Conservation (phyloP, 2,888 invertebrate genomes). For the Pherbina coryleti region DNA sequence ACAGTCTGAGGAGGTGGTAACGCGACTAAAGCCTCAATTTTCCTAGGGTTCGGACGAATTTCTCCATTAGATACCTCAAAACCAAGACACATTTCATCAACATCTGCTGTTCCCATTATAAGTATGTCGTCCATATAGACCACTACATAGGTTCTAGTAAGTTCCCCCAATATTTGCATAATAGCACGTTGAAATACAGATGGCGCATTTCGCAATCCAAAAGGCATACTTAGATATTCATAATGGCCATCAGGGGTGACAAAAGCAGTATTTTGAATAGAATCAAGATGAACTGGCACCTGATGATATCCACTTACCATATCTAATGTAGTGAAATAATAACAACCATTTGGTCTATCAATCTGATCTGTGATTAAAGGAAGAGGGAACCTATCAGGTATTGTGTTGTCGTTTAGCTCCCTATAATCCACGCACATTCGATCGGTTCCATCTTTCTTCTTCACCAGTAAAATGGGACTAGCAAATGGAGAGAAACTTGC, state of each 20-base stretch:
- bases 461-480: background rate
- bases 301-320: slow-evolving; percentile 43
- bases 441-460: too few relatives aligned
- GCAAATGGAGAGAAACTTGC: background rate
- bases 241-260: too few relatives aligned
- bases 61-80: too few relatives aligned
- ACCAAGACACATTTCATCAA: background rate
- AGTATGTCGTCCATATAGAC: slow-evolving; percentile 41
- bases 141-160: slow-evolving; percentile 32
- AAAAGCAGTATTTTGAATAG: slow-evolving; percentile 41
- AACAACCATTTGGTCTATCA: slow-evolving; percentile 16
- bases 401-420: too few relatives aligned
- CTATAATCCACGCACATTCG: too few relatives aligned
- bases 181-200: slow-evolving; percentile 33
- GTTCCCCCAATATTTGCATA: slow-evolving; percentile 38
- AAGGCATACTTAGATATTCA: slow-evolving; percentile 38
- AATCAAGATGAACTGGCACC: slow-evolving; percentile 34
- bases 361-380: background rate
- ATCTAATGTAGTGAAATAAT: slow-evolving; percentile 22
- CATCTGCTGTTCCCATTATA: slow-evolving; percentile 4
- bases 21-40: background rate
- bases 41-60: background rate
- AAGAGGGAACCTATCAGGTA: background rate
- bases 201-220: slow-evolving; percentile 37
- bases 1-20: background rate